These are phyloP conservation scores for Armadillidium nasatum DNA, from an alignment of 1,140 invertebrate genomes.

Conservation along the genomic window DNA sequence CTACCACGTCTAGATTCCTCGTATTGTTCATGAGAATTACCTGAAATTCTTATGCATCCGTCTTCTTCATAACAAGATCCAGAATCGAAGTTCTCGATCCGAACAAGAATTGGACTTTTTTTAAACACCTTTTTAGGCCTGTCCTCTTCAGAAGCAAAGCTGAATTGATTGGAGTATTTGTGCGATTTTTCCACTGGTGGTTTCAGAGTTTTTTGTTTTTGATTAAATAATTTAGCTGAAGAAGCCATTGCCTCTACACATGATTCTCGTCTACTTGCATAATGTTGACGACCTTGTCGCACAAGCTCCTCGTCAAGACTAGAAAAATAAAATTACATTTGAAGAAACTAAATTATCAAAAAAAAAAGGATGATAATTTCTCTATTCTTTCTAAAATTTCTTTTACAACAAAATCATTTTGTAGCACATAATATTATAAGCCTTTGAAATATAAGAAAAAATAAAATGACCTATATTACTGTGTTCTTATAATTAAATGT, in stretches of 20 bases:
- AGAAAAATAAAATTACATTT: not conserved
- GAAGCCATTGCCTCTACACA: conserved; percentile 32
- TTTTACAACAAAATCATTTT: not conserved
- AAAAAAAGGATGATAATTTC: not conserved
- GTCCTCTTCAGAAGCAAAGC: not conserved
- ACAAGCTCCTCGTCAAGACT: conserved; percentile 42
- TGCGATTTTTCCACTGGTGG: not conserved
- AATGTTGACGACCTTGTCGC: conserved; percentile 38
- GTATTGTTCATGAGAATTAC: no score
- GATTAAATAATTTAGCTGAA: conserved; percentile 28
- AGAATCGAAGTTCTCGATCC: not conserved
- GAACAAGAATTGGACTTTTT: not conserved
- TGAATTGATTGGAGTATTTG: not conserved
- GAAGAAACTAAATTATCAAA: not conserved
- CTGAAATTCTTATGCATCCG: not conserved
- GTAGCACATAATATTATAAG: no score
- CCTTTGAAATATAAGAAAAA: no score
- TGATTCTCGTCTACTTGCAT: conserved; percentile 36
- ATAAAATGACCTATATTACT: no score
- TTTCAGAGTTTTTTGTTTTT: not conserved
- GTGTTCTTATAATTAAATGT: no score
- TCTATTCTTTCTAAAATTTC: not conserved
- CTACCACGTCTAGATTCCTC: no score
- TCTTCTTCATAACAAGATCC: not conserved
- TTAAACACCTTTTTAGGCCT: not conserved